These are phyloP conservation scores for Chymomyza caudatula DNA, from an alignment of 2,888 invertebrate species.

Conservation along the genomic window DNA sequence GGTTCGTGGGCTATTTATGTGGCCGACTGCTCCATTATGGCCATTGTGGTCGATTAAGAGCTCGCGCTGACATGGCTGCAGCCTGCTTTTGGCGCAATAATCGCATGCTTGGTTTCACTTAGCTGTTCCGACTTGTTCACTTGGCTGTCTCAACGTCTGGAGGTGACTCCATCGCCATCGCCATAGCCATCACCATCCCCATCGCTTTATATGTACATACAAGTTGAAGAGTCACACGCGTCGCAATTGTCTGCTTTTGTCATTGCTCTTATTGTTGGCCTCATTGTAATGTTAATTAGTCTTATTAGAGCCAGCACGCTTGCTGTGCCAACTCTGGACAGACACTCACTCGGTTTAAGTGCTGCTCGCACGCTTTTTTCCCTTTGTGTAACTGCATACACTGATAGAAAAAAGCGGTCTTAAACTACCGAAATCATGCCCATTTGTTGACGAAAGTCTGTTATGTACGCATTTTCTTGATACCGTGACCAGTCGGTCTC, in stretches of 20 bases:
- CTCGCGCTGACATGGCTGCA: neutral
- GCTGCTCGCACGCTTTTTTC: constrained; percentile 1
- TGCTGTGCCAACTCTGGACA: constrained; percentile 1
- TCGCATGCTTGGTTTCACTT: constrained; percentile 4
- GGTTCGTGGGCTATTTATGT: neutral
- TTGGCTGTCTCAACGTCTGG: neutral
- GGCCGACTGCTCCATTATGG: neutral
- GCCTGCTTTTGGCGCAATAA: constrained; percentile 2
- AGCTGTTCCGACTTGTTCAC: neutral
- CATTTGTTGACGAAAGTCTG: too few relatives aligned
- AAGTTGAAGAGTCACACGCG: constrained; percentile 14
- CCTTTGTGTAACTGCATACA: neutral
- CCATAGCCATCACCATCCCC: neutral
- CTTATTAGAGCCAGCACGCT: constrained; percentile 26
- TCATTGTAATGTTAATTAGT: constrained; percentile 39
- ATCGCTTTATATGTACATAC: neutral
- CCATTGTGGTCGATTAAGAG: neutral
- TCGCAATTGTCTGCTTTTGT: constrained; percentile 2
- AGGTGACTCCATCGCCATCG: neutral
- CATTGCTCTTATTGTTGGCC: constrained; percentile 13
- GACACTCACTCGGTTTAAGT: neutral
- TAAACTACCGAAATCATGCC: too few relatives aligned
- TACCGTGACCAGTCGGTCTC: too few relatives aligned
- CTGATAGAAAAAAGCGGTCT: neutral
- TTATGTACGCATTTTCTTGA: too few relatives aligned